Conservation (phyloP, 92 coral and sea anemone species). For the Parazoanthus atlanticus region DNA sequence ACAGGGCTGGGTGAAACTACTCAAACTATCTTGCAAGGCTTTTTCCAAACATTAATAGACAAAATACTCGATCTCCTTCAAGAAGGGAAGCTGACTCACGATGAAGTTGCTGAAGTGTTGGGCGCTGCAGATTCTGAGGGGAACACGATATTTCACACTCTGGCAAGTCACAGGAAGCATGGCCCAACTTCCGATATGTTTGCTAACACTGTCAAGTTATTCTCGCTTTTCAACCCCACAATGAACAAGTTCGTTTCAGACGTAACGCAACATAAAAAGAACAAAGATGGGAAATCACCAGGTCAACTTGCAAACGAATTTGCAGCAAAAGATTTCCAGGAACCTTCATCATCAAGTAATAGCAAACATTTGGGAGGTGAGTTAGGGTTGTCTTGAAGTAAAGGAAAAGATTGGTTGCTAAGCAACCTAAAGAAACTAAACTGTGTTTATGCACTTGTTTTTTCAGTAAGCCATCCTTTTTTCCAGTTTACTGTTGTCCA, state of each 20-base stretch:
- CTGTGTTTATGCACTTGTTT: too few species aligned
- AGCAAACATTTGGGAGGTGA: not conserved
- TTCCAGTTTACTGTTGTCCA: too few species aligned
- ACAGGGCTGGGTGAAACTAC: too few species aligned
- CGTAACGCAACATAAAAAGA: not conserved
- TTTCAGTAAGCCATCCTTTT: too few species aligned
- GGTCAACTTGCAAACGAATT: not conserved
- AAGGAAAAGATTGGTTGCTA: too few species aligned
- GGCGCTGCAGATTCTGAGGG: slow-evolving; percentile 12
- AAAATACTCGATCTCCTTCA: not conserved
- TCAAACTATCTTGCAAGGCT: not conserved
- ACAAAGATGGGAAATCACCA: slow-evolving; percentile 14
- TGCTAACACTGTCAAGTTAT: not conserved
- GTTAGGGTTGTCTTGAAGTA: not conserved
- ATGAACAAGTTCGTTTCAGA: not conserved
- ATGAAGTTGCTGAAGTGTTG: not conserved
- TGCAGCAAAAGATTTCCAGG: not conserved
- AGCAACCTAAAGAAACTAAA: too few species aligned
- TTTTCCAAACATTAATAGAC: not conserved
- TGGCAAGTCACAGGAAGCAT: not conserved
- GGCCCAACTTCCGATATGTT: not conserved
- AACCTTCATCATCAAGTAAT: not conserved
- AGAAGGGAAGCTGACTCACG: not conserved
- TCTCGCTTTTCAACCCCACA: not conserved
- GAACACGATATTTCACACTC: slow-evolving; percentile 4